phyloP scores from a whole-genome alignment of 2,888 invertebrate genomes.

The Agrochola lychnidis region DNA sequence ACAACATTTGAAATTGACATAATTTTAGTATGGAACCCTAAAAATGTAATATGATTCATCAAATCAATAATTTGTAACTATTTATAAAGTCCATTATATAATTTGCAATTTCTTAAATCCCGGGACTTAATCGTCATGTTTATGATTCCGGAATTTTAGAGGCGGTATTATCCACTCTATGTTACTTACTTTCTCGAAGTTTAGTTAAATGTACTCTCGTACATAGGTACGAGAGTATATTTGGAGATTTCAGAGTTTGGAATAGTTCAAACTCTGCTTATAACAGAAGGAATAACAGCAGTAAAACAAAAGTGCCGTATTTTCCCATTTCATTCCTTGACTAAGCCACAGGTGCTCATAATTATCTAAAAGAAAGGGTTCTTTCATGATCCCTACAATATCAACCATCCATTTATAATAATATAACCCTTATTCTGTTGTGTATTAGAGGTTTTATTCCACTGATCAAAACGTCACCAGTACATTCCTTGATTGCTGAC shows the following conservation, averaged over 20 bases:
- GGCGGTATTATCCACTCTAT: neutral
- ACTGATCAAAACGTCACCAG: slow-evolving; percentile 27
- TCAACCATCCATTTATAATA: slow-evolving; percentile 32
- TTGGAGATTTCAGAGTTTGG: too few relatives aligned
- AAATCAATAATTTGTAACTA: too few relatives aligned
- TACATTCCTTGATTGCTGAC: slow-evolving; percentile 34
- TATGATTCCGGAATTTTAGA: neutral
- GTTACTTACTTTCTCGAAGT: neutral
- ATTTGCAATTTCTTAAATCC: too few relatives aligned
- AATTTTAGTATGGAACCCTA: too few relatives aligned
- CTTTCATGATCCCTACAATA: slow-evolving; percentile 65
- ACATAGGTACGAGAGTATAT: too few relatives aligned
- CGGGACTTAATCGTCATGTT: too few relatives aligned
- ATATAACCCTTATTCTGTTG: slow-evolving; percentile 45
- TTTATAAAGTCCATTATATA: too few relatives aligned
- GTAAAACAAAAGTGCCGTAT: slow-evolving; percentile 57
- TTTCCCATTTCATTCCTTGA: slow-evolving; percentile 58
- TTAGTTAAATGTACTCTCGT: too few relatives aligned
- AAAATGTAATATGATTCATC: too few relatives aligned
- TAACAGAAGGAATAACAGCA: slow-evolving; percentile 48
- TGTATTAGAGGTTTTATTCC: slow-evolving; percentile 44
- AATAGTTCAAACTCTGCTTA: neutral
- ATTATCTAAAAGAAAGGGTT: slow-evolving; percentile 75
- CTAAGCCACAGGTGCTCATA: slow-evolving; percentile 72
- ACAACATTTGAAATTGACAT: too few relatives aligned